Percentiles rank a stretch among this genome's conserved stretches.
Conservation (phyloP, 1,140 invertebrate species). For the Sinella curviseta region DNA sequence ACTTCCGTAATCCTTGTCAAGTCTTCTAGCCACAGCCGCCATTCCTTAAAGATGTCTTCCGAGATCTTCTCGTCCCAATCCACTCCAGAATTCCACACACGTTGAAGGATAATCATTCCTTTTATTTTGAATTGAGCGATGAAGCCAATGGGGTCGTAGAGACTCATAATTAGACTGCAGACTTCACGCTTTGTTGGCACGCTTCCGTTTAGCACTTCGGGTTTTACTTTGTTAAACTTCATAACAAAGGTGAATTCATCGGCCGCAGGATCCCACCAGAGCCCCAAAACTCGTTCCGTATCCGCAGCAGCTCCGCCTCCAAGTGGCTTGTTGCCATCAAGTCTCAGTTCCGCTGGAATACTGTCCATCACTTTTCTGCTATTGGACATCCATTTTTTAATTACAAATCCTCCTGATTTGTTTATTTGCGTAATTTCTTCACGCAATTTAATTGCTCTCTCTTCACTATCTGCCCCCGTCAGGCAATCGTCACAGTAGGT, state of each 20-base stretch:
- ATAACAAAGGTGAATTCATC: slow-evolving; percentile 24
- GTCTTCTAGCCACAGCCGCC: slow-evolving; percentile 28
- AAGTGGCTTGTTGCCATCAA: neutral
- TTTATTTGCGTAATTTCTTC: neutral
- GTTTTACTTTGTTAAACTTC: neutral
- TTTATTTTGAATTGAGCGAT: slow-evolving; percentile 5
- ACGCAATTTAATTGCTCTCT: neutral
- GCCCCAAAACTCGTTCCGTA: slow-evolving; percentile 33
- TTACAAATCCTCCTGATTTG: neutral
- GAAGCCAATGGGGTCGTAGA: slow-evolving; percentile 24
- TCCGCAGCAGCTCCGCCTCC: no score
- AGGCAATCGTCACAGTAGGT: neutral
- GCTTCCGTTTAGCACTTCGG: neutral
- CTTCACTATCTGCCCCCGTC: neutral
- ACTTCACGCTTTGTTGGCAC: neutral
- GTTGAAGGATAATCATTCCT: slow-evolving; percentile 31
- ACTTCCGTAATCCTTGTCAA: neutral
- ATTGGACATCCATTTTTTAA: slow-evolving; percentile 17
- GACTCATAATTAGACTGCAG: neutral
- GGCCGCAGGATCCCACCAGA: slow-evolving; percentile 22
- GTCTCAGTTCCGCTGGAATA: slow-evolving; percentile 16
- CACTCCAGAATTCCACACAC: slow-evolving; percentile 28
- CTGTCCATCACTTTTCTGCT: neutral
- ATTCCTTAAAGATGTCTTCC: neutral
- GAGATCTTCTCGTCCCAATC: slow-evolving; percentile 43